phyloP scores from a whole-genome alignment of 2,113 vertebrate species.

The Antigone vipio region DNA sequence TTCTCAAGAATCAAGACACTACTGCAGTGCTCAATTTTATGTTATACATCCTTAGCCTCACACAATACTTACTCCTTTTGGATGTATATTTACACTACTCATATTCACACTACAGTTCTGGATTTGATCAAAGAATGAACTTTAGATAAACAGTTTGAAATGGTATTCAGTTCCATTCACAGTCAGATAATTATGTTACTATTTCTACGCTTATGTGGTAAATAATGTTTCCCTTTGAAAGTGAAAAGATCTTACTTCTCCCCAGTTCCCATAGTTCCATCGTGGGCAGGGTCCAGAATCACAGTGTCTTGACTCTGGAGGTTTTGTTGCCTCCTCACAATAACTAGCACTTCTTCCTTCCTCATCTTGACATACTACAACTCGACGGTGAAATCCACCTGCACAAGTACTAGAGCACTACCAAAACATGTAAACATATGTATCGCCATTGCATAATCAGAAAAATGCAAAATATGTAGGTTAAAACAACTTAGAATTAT shows the following conservation, averaged over 20 bases:
- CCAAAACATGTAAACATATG: not conserved
- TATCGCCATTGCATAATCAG: not conserved
- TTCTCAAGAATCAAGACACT: not conserved
- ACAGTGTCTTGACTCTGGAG: slow-evolving; percentile 85
- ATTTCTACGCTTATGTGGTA: not conserved
- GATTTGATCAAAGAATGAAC: not conserved
- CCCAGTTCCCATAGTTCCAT: slow-evolving; percentile 94
- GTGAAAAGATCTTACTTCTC: slow-evolving; percentile 82
- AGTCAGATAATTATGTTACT: not conserved
- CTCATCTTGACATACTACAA: slow-evolving; percentile 93
- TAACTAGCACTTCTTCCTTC: slow-evolving; percentile 82
- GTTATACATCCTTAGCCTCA: not conserved
- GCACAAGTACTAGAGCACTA: slow-evolving; percentile 95
- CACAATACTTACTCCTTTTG: not conserved
- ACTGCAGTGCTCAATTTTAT: not conserved
- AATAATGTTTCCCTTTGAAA: not conserved
- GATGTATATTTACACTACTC: not conserved
- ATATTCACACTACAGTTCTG: not conserved
- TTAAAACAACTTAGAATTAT: not conserved
- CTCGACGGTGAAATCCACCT: slow-evolving; percentile 87
- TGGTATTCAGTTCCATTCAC: not conserved
- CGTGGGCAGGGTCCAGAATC: slow-evolving; percentile 90
- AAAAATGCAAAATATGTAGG: not conserved
- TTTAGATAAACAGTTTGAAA: not conserved
- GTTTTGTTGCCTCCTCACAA: slow-evolving; percentile 85